phyloP scores from a whole-genome alignment of 2,888 invertebrate species.

The Oasisia sp. region DNA sequence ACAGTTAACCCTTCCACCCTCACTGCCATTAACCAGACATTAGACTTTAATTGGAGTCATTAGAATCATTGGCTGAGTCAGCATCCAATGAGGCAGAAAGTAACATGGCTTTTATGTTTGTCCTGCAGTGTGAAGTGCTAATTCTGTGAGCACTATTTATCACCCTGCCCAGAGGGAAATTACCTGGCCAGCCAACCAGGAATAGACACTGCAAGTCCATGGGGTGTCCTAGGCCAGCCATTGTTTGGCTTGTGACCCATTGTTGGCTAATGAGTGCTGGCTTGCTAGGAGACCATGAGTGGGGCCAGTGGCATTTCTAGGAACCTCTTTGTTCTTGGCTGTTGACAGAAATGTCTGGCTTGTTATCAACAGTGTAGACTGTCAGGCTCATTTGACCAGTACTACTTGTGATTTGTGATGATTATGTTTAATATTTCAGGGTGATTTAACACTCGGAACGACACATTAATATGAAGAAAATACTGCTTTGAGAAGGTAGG shows the following conservation, averaged over 20 bases:
- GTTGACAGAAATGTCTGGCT: background rate
- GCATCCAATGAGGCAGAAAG: constrained; percentile 1
- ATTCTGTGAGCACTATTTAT: background rate
- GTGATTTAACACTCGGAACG: background rate
- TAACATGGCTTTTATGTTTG: background rate
- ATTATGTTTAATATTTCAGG: constrained; percentile 3
- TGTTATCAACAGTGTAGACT: background rate
- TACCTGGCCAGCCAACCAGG: background rate
- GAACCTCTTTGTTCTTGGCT: background rate
- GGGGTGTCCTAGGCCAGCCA: background rate
- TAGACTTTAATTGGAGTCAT: background rate
- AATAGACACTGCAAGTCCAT: background rate
- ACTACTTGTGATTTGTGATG: background rate
- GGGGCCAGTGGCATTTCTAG: background rate
- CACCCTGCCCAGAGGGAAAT: background rate
- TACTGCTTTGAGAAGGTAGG: background rate
- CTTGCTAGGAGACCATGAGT: background rate
- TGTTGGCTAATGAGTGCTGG: background rate
- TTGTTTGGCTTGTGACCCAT: background rate
- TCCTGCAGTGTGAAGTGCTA: background rate
- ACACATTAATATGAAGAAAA: background rate
- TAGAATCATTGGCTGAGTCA: background rate
- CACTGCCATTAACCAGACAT: background rate
- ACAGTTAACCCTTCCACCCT: background rate
- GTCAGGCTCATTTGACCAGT: background rate